phyloP scores from a whole-genome alignment of 1,140 invertebrate species.

The fruit fly (Drosophila melanogaster) region Release_6_plus_ISO1_MT NC_004354.4:13879501-13880000 shows the following conservation, averaged over 20 bases:
- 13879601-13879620: constrained; percentile 77
- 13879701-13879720: constrained; percentile 1
- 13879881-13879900: constrained; percentile 7
- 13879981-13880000: not conserved
- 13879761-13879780: not conserved
- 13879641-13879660: constrained; percentile 56
- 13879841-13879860: constrained; percentile 43
- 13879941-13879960: not conserved
- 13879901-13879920: not conserved
- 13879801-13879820: constrained; percentile 79
- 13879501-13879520: constrained; percentile 31
- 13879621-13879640: constrained; percentile 59
- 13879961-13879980: no score
- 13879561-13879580: constrained; percentile 30
- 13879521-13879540: constrained; percentile 68
- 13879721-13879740: not conserved
- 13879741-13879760: not conserved
- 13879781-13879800: constrained; percentile 76
- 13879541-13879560: constrained; percentile 65
- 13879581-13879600: constrained; percentile 50
- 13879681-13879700: constrained; percentile 65
- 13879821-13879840: constrained; percentile 62
- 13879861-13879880: constrained; percentile 59
- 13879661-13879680: constrained; percentile 45
- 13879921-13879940: not conserved